Evolutionary conservation across 2,797 vertebrate species (phyloP).

Genomic region (Macrochelys suwanniensis): DNA sequence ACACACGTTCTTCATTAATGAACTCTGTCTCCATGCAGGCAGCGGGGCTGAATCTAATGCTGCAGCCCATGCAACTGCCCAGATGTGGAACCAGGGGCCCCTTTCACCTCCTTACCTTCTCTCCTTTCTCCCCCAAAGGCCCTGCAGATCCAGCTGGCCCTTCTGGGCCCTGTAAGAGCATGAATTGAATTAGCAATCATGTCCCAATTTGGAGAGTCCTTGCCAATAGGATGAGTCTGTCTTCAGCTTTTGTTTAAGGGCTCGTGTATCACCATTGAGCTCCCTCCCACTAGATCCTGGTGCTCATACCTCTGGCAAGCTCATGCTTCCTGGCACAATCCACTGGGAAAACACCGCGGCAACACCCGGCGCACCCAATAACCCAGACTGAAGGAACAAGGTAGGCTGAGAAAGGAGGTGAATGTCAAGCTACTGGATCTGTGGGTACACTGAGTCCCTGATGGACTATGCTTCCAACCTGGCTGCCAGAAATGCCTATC

Average conservation of each 20-base stretch:
- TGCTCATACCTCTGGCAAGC: not conserved
- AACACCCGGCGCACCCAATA: not conserved
- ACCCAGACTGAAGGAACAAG: not conserved
- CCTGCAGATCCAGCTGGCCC: conserved; percentile 83
- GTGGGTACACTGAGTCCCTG: not conserved
- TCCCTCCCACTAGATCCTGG: not conserved
- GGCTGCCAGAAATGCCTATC: not conserved
- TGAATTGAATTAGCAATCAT: not conserved
- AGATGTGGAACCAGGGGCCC: not conserved
- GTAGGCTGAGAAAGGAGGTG: not conserved
- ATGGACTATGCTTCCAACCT: not conserved
- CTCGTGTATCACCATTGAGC: not conserved
- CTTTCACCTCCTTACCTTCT: conserved; percentile 81
- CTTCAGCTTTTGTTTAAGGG: not conserved
- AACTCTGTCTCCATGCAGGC: not conserved
- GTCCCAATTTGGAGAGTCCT: rapidly evolving
- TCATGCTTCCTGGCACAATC: not conserved
- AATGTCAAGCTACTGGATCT: not conserved
- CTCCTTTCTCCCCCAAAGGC: conserved; percentile 82
- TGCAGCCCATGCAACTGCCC: not conserved
- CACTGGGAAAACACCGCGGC: not conserved
- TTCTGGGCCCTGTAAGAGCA: conserved; percentile 67
- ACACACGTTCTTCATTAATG: not conserved
- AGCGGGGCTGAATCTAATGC: too few species aligned
- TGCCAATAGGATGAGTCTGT: not conserved